phyloP scores from a whole-genome alignment of 2,113 vertebrate species.

The Motacilla tschutschensis region DNA sequence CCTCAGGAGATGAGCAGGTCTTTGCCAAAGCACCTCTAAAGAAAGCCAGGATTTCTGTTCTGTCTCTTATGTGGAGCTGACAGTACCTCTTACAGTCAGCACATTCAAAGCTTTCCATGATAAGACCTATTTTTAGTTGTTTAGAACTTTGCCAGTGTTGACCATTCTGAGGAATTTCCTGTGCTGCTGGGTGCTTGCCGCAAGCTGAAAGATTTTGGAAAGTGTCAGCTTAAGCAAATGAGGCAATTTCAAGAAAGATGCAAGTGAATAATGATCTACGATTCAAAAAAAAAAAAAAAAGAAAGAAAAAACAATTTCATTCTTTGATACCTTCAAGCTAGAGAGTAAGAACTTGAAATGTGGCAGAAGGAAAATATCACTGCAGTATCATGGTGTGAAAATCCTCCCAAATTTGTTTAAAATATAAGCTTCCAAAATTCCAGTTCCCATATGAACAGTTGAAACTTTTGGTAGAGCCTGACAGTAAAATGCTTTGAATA shows the following conservation, averaged over 20 bases:
- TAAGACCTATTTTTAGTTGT: slow-evolving; percentile 6
- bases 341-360: neutral
- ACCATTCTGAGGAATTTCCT: slow-evolving; percentile 25
- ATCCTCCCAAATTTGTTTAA: neutral
- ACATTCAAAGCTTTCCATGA: neutral
- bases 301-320: neutral
- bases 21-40: slow-evolving; percentile 16
- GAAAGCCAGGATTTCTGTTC: neutral
- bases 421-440: neutral
- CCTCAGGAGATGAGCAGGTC: slow-evolving; percentile 10
- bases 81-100: neutral
- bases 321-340: neutral
- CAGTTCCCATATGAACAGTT: neutral
- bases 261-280: neutral
- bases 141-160: neutral
- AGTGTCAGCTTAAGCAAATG: neutral
- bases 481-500: slow-evolving; percentile 9
- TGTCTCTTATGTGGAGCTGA: neutral
- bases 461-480: neutral
- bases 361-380: neutral
- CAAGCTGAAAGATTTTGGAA: slow-evolving; percentile 1
- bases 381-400: neutral
- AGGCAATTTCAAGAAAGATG: neutral
- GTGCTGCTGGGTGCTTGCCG: neutral
- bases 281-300: neutral